phyloP scores from a whole-genome alignment of 2,113 vertebrate genomes.

The Hyperoodon ampullatus region DNA sequence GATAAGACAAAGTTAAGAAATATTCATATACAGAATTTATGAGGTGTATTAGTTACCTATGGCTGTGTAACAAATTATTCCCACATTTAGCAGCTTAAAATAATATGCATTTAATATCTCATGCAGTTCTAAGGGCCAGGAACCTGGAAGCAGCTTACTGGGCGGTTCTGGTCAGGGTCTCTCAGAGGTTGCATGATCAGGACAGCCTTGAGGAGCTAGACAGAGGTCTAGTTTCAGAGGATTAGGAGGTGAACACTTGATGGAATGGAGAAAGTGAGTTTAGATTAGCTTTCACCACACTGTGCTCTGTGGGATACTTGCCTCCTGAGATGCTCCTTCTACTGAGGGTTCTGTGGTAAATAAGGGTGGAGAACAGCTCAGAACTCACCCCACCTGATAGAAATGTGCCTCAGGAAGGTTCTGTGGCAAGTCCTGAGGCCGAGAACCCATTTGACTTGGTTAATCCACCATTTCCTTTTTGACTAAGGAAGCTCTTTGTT shows the following conservation, averaged over 20 bases:
- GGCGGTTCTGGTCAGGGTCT: not conserved
- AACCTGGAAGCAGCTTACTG: not conserved
- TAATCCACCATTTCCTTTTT: not conserved
- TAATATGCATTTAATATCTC: not conserved
- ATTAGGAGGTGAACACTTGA: not conserved
- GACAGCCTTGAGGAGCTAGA: not conserved
- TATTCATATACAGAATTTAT: not conserved
- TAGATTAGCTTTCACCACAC: not conserved
- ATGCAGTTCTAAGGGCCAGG: not conserved
- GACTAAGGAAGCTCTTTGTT: not conserved
- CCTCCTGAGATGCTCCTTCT: not conserved
- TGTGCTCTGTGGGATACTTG: not conserved
- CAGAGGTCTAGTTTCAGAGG: not conserved
- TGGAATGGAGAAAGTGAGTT: not conserved
- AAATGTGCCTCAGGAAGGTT: not conserved
- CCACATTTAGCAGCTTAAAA: not conserved
- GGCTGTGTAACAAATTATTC: not conserved
- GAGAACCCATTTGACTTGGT: not conserved
- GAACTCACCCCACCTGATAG: too few relatives aligned
- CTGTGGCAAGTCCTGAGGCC: not conserved
- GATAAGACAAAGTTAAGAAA: not conserved
- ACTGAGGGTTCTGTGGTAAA: not conserved
- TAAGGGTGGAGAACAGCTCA: not conserved
- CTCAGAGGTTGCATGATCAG: not conserved
- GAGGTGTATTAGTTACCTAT: not conserved